A percentile compares a stretch with the other conserved stretches of the same genome.
Evolutionary conservation across 2,797 vertebrate species (phyloP).

Genomic region (Distichodus sexfasciatus): DNA sequence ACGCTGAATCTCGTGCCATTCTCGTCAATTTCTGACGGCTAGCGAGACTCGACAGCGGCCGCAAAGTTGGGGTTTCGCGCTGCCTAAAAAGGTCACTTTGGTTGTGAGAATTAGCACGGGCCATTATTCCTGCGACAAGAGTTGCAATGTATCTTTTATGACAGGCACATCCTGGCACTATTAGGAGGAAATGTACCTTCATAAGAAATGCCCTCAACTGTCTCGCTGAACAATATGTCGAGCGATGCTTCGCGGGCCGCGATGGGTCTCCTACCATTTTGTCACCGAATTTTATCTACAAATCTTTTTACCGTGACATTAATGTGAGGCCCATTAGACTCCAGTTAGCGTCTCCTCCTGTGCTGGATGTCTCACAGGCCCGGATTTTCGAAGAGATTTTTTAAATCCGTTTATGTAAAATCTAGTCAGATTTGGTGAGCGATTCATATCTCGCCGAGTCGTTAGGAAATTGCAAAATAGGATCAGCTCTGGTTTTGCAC

Average conservation of each 20-base stretch:
- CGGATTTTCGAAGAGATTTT: not conserved
- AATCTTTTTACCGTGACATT: not conserved
- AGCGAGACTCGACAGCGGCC: conserved; percentile 3
- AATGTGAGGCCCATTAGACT: conserved; percentile 8
- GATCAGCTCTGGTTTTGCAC: not conserved
- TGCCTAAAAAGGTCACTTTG: conserved; percentile 52
- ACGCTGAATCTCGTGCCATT: not conserved
- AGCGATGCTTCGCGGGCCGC: conserved; percentile 5
- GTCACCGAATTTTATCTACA: not conserved
- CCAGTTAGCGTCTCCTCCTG: not conserved
- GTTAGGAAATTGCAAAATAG: not conserved
- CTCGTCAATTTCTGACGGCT: conserved; percentile 28
- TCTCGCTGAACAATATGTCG: conserved; percentile 4
- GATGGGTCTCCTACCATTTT: not conserved
- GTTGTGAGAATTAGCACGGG: conserved; percentile 37
- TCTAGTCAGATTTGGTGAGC: not conserved
- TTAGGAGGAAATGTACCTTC: conserved; percentile 2
- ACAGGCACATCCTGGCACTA: not conserved
- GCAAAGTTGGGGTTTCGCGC: conserved; percentile 40
- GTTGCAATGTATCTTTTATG: conserved; percentile 16
- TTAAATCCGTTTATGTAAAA: not conserved
- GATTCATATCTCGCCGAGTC: not conserved
- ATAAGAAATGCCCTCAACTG: not conserved
- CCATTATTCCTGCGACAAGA: conserved; percentile 41
- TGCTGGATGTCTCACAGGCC: not conserved